phyloP scores from a whole-genome alignment of 2,888 invertebrate genomes.

The Sicus ferrugineus region DNA sequence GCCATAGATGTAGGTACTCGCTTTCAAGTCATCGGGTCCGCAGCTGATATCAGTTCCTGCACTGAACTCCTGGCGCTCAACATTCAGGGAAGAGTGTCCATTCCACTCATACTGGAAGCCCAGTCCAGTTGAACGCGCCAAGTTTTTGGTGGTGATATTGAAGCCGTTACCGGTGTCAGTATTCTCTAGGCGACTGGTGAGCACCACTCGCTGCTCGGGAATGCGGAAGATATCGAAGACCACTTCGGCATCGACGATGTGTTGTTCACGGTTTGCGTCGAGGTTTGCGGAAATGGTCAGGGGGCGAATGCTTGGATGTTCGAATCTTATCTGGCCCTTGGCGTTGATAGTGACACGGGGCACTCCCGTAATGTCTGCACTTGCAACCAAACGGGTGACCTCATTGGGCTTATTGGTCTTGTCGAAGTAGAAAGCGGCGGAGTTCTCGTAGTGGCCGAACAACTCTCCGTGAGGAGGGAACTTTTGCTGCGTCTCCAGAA shows the following conservation, averaged over 20 bases:
- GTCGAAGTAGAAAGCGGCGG: slow-evolving; percentile 74
- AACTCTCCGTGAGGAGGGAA: slow-evolving; percentile 64
- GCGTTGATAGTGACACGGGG: slow-evolving; percentile 66
- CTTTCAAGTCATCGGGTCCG: slow-evolving; percentile 54
- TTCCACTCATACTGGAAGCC: slow-evolving; percentile 53
- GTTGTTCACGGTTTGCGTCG: slow-evolving; percentile 59
- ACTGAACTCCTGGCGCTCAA: slow-evolving; percentile 53
- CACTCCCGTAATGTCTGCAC: slow-evolving; percentile 66
- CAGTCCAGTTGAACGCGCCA: slow-evolving; percentile 66
- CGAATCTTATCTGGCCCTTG: slow-evolving; percentile 70
- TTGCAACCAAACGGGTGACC: slow-evolving; percentile 70
- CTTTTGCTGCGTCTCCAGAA: slow-evolving; percentile 69
- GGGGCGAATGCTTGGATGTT: slow-evolving; percentile 72
- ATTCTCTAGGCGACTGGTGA: slow-evolving; percentile 42
- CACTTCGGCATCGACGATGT: slow-evolving; percentile 56
- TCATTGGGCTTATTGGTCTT: slow-evolving; percentile 75
- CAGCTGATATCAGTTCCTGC: slow-evolving; percentile 56
- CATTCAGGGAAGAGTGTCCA: slow-evolving; percentile 53
- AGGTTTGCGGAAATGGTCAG: slow-evolving; percentile 65
- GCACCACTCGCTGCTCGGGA: slow-evolving; percentile 68
- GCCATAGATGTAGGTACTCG: slow-evolving; percentile 50
- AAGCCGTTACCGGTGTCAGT: slow-evolving; percentile 53
- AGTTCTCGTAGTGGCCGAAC: slow-evolving; percentile 71
- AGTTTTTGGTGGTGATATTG: slow-evolving; percentile 62
- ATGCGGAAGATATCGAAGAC: slow-evolving; percentile 71